Evolutionary conservation across 35 echinoderm and acorn worm species (phyloP), one percentile per base, ranked within the genome.

Genomic region (Ptychodera flava): DNA sequence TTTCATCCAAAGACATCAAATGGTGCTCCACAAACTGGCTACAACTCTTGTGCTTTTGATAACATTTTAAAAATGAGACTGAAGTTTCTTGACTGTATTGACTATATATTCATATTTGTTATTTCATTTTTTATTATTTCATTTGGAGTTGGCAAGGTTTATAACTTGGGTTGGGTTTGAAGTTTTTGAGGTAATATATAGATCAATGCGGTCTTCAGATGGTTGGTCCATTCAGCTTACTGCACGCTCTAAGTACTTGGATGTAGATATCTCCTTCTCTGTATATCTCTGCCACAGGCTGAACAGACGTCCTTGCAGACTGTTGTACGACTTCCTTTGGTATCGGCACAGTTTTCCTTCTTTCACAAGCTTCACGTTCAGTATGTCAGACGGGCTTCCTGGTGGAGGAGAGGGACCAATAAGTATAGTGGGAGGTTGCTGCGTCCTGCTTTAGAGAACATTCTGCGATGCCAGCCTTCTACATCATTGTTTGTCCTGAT

Each of bases 401-500:
- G 6, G 45, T 64, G 45, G 6, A 64, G 22, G 6, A 64, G 22
- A 12, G 6, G 6, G 6, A 64, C 22, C 45, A 64, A 64, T 64
- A 64, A 22, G 22, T 64, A 64, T 22, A 64, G 6, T 12, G 6
- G 6, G 6, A 64, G 45, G 15, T 1, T 12, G 22, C 45, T 22
- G 6, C 22, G 6, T 22, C 64, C 64, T 12, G 77, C 85, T 35
- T 76, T 79, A 1, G 31, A 12, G 16, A 83, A 83, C 28, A 89
- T 29, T 1, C 81, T 22, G 2, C 76, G 29, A 64, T 90, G 88
- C 88, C 88, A 90, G 0, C 88, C 88, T 38, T 90, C 81, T 31
- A 90, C 81, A 32, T 90, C 81, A 16, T 90, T 90, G 82, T 90
- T 90, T 10, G 88, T 90, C 0, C 81, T 6, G 22, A 90, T 32